Base-by-base conservation (phyloP, 2,888 invertebrate species). In the Nymphalis c-album region DNA sequence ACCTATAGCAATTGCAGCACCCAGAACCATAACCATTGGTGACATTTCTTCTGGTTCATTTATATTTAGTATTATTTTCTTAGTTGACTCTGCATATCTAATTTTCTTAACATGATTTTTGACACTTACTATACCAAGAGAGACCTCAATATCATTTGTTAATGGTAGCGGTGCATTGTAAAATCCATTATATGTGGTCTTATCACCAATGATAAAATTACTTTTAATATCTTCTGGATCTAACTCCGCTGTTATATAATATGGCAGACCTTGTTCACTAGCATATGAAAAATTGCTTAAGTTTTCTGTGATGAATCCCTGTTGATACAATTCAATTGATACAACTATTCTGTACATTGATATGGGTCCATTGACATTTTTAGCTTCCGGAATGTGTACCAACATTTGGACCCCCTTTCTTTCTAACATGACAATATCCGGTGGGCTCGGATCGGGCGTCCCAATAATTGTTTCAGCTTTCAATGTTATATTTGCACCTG, bases 241-340 rank as follows among this genome's bases (percentile, higher is more conserved):
- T 69, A 98, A 86, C 84, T 97, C 96, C 0, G 96, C 98, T 7
- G 97, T 94, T 45, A 98, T 95, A 80, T 98, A 98, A 82, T 96
- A 97, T 3, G 95, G 94, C 6, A 95, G 83, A 0, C 95, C 95
- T 70, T 95, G 94, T 53, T 94, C 93, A 63, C 89, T 88, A 0
- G 98, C 95, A 76, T 94, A 93, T 67, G 94, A 86, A 85, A 94
- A 95, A 78, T 95, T 94, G n/a, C 93, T 93, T 18, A 95, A 91
- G 63, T 91, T 93, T 47, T 94, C 93, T 65, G 87, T 89, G 72
- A 94, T 94, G 78, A 94, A 95, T 22, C 93, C 94, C 83, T 94
- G 95, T 80, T 91, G 94, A 73, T 92, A 93, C 64, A 94, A 92
- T 63, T 95, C 94, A 74, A 95, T 94, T 40, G 96, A 94, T 0